Evolutionary conservation across 2,888 invertebrate genomes (phyloP).

Genomic region (Campoplex nolae): DNA sequence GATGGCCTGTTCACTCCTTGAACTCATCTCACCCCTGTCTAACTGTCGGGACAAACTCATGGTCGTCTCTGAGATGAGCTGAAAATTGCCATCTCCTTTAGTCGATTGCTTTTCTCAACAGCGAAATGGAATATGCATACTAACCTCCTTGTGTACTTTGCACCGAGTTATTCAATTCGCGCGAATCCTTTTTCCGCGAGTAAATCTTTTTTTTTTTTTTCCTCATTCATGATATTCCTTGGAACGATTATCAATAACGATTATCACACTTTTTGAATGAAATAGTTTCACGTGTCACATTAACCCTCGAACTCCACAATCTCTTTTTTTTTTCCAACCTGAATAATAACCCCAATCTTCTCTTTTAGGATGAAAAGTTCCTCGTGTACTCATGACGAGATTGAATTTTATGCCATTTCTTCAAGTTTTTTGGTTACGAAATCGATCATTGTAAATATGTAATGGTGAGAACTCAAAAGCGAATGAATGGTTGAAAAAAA

Average conservation of each 20-base stretch:
- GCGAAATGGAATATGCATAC: conserved; percentile 56
- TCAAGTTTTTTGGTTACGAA: no score
- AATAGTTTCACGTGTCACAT: background rate
- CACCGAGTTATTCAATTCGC: conserved; percentile 35
- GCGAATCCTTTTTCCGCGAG: background rate
- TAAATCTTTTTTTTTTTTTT: background rate
- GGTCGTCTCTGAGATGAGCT: conserved; percentile 58
- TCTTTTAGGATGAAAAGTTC: no score
- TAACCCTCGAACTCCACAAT: background rate
- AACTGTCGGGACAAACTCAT: conserved; percentile 28
- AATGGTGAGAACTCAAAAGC: no score
- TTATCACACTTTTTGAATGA: conserved; percentile 1
- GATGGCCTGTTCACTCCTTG: conserved; percentile 21
- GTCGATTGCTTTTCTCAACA: conserved; percentile 63
- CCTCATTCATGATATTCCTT: background rate
- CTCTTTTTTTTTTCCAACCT: no score
- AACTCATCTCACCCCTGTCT: background rate
- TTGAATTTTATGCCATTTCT: no score
- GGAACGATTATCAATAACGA: background rate
- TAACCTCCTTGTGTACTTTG: conserved; percentile 1
- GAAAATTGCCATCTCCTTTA: conserved; percentile 64
- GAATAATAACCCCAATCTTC: no score
- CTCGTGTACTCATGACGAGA: no score
- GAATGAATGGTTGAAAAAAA: no score
- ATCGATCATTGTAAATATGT: no score